Percentiles rank a stretch among this genome's conserved stretches.
Conservation (phyloP, 2,888 invertebrate genomes). For the Latheticus oryzae region DNA sequence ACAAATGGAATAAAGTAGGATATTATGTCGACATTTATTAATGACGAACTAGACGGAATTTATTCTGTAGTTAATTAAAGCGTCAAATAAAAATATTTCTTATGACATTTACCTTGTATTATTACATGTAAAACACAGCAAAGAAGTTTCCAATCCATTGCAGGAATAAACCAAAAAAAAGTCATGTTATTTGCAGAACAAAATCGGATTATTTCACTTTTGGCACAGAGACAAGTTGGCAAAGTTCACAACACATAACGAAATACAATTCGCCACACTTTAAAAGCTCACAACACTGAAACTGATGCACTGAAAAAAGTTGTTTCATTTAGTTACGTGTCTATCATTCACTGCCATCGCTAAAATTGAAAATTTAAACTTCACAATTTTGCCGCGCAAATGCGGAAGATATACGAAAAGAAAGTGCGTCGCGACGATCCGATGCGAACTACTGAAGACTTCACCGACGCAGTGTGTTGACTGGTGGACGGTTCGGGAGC, state of each 20-base stretch:
- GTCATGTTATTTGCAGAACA: slow-evolving; percentile 21
- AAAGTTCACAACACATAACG: slow-evolving; percentile 40
- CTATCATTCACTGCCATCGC: slow-evolving; percentile 27
- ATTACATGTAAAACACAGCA: slow-evolving; percentile 50
- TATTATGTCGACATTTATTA: too few relatives aligned
- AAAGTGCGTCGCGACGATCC: slow-evolving; percentile 56
- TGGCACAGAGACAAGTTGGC: slow-evolving; percentile 53
- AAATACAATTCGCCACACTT: slow-evolving; percentile 23
- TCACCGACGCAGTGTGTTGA: slow-evolving; percentile 38
- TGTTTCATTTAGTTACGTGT: too few relatives aligned
- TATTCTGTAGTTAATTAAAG: too few relatives aligned
- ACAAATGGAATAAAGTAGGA: too few relatives aligned
- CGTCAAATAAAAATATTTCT: too few relatives aligned
- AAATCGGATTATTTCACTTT: slow-evolving; percentile 45
- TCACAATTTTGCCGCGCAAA: slow-evolving; percentile 27
- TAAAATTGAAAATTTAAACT: slow-evolving; percentile 19
- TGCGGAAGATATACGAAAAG: slow-evolving; percentile 10
- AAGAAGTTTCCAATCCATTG: slow-evolving; percentile 52
- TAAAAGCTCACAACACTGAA: too few relatives aligned
- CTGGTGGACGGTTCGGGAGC: slow-evolving; percentile 47
- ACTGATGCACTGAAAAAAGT: too few relatives aligned
- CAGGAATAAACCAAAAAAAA: slow-evolving; percentile 17
- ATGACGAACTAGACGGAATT: too few relatives aligned
- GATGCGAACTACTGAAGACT: slow-evolving; percentile 49
- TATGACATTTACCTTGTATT: slow-evolving; percentile 52